Evolutionary conservation across 2,797 vertebrate species (phyloP), one percentile per base, ranked within the genome.

Genomic region (Tapera naevia): DNA sequence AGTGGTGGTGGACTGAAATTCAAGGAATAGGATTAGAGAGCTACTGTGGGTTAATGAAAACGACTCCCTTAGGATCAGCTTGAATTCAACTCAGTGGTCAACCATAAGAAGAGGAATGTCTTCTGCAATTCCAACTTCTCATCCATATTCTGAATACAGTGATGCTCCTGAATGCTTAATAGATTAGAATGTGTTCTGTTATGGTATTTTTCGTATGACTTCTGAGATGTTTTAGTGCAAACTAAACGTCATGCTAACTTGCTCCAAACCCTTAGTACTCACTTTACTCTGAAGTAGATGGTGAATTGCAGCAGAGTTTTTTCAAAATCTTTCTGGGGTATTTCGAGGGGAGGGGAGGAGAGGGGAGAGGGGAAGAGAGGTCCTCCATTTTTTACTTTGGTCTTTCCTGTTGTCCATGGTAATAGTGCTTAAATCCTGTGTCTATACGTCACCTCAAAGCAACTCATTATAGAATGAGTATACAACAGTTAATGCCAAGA

Each of bases 21-120:
- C 91, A 90, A 69, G 91, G 86, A 90, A 88, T 82, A 87, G 86
- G 78, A 96, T 94, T 94, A 94, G 89, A 91, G 65, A 89, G 74
- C 76, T 91, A 88, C 80, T 85, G 89, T 71, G 87, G 95, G 91
- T 90, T 96, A 96, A 96, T 96, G 93, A 93, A 96, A 96, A 96
- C 11, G 1, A 57, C 53, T 96, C 83, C 86, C 86, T 95, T 88
- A 90, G 71, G 80, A 96, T 94, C 91, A 91, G 91, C 88, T 91
- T 94, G 88, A 96, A 90, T 95, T 92, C 91, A 91, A 65, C 91
- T 92, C 86, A 58, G 80, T 94, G 96, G 95, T 94, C 96, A 94
- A 50, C 93, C 10, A 0, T 93, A 94, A 87, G 67, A 88, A 37
- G 60, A 89, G 78, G 80, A 91, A 93, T 62, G 89, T 87, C 93